Conservation (phyloP, 2,888 invertebrate genomes). For the Macrophya annulata region DNA sequence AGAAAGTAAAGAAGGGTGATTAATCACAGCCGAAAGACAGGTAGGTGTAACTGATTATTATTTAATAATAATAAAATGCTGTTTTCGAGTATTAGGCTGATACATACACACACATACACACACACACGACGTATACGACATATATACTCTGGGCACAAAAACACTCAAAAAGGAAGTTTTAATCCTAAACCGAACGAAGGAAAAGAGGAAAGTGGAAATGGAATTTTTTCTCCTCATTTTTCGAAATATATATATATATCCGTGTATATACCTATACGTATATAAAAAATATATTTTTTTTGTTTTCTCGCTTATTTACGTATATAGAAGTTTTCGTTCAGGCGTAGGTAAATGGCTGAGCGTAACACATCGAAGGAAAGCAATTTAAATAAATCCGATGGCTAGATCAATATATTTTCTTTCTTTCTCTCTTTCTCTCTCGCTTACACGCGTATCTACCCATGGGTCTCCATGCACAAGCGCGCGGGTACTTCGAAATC, state of each 20-base stretch:
- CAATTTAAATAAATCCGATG: conserved; percentile 51
- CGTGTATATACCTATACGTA: not conserved
- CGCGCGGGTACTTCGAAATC: conserved; percentile 23
- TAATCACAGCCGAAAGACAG: conserved; percentile 9
- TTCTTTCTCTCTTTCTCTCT: not conserved
- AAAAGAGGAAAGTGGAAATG: not conserved
- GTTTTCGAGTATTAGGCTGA: not conserved
- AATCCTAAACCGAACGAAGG: not conserved
- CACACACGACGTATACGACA: not conserved
- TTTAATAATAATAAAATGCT: not conserved
- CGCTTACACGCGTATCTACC: not conserved
- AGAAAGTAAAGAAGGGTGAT: not conserved
- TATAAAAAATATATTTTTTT: not conserved
- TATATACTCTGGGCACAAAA: not conserved
- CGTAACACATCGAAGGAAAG: conserved; percentile 43
- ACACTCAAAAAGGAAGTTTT: not conserved
- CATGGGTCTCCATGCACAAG: not conserved
- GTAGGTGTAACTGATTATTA: conserved; percentile 7
- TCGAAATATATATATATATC: not conserved
- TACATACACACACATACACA: not conserved
- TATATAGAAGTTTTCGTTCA: conserved; percentile 11
- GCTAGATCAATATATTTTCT: conserved; percentile 35
- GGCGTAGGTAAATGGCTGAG: not conserved
- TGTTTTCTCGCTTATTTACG: conserved; percentile 5
- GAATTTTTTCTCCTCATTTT: conserved; percentile 2